Percentiles rank a stretch among this genome's conserved stretches.
Evolutionary conservation across 1,140 invertebrate species (phyloP).

Genomic region (Artemia franciscana): DNA sequence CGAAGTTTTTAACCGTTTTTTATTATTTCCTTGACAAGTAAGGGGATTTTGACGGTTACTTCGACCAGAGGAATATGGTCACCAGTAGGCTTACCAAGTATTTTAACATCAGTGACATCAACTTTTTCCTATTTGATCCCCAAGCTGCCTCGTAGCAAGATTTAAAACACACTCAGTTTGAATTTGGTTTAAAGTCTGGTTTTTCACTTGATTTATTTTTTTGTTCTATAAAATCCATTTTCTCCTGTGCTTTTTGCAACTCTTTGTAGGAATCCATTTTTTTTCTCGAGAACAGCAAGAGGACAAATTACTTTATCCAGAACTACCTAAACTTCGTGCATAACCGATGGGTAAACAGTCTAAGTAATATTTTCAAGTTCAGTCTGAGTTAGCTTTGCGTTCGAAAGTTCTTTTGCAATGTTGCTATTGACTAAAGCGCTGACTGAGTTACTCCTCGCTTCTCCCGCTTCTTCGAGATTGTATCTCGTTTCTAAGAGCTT

Average conservation of each 20-base stretch:
- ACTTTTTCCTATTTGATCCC: not conserved
- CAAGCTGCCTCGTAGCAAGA: not conserved
- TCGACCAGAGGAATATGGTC: not conserved
- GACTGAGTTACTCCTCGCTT: not conserved
- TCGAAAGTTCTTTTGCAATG: not conserved
- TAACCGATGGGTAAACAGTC: not conserved
- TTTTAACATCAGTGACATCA: not conserved
- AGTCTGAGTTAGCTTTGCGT: not conserved
- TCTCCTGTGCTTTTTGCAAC: not conserved
- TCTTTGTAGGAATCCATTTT: not conserved
- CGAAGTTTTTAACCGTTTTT: not conserved
- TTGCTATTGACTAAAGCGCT: not conserved
- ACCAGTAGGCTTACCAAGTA: not conserved
- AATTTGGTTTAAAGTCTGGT: not conserved
- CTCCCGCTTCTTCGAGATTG: too few relatives aligned
- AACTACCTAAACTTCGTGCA: too few relatives aligned
- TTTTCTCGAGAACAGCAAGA: too few relatives aligned
- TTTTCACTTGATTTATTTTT: not conserved
- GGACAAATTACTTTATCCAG: too few relatives aligned
- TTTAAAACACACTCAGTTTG: not conserved
- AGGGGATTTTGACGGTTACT: not conserved
- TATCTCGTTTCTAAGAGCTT: not conserved
- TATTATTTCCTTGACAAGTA: not conserved
- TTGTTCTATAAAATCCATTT: not conserved
- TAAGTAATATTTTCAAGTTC: not conserved